Evolutionary conservation across 2,888 invertebrate species (phyloP), one percentile per base, ranked within the genome.

Genomic region (Eudasyphora cyanicolor): DNA sequence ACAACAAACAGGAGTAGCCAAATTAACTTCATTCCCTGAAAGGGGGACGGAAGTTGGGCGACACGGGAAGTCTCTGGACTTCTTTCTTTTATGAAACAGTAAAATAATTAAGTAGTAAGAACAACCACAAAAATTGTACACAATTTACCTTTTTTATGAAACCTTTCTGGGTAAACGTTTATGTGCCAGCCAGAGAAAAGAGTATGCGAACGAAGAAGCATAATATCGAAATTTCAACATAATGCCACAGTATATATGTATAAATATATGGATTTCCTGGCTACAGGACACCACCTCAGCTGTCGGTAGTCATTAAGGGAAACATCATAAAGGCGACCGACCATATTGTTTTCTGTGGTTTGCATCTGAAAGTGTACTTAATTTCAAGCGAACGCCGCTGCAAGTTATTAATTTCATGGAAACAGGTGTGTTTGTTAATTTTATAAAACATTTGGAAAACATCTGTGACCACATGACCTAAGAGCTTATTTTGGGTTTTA

Each of bases 21-120:
- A 32, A 32, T 57, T 1, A 73, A 73, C 54, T 73, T 14, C 71
- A 32, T 35, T 14, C 21, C 14, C 19, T 4, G 3, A 38, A n/a
- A 8, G n/a, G 51, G 19, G 29, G 17, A 35, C 0, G 1, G 24
- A 27, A 27, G 27, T 27, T 10, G 6, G 17, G 35, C 4, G 45
- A 27, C 7, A 57, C n/a, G 24, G 24, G 17, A 62, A 29, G 19
- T 62, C 12, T 29, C 42, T 29, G 8, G 19, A 64, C 64, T 64
- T 64, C 64, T 38, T 64, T 64, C 64, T 2, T 64, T 64, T 64
- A 38, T 10, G 64, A 10, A 64, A 35, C 42, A 35, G 51, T 67
- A 64, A 73, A 73, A 79, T 73, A 73, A 79, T 73, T 79, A 79
- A 67, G 73, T 64, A 73, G 24, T 64, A 79, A 73, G 64, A 57